Base-by-base conservation (phyloP, 1,140 invertebrate species). In the Leptopilina boulardi region DNA sequence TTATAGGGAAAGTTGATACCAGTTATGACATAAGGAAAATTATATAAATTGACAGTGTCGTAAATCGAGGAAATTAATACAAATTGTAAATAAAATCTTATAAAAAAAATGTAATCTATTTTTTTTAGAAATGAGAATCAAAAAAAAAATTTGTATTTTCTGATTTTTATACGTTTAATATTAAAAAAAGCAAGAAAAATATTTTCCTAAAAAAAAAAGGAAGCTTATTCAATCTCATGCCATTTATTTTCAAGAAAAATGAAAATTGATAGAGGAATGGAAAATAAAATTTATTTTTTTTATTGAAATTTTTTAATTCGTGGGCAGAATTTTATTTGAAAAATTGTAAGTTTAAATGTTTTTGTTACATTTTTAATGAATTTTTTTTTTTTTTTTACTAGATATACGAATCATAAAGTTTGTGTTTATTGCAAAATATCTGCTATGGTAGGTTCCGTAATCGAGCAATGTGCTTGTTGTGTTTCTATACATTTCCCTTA, bases 351-450 rank as follows among this genome's bases (percentile, higher is more conserved):
- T 51, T 51, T 51, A 51, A 51, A 51, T 51, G 47, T 51, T 18
- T 51, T n/a, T 5, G 47, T 51, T 51, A 51, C n/a, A 38, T 3
- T 51, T 51, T 51, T 51, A 51, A 51, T 51, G 47, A 51, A 51
- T 51, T 51, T 51, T 51, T 51, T 51, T 51, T 51, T 51, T 51
- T 47, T 15, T 18, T n/a, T 18, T 8, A 38, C 34, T 38, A 38
- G 3, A n/a, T 51, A 51, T 51, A 18, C 47, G 47, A 8, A 51
- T 18, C 47, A 51, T 51, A 51, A 51, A 51, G 47, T 51, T 18
- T 51, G 47, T 51, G 47, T 51, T 51, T 51, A 51, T 76, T 51
- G 44, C 70, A n/a, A 30, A 66, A 66, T 54, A n/a, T 41, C 42
- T 23, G 3, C 56, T 70, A 23, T 23, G 13, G n/a, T 13, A 15